phyloP scores from a whole-genome alignment of 1,140 invertebrate genomes.

The Maconellicoccus hirsutus region DNA sequence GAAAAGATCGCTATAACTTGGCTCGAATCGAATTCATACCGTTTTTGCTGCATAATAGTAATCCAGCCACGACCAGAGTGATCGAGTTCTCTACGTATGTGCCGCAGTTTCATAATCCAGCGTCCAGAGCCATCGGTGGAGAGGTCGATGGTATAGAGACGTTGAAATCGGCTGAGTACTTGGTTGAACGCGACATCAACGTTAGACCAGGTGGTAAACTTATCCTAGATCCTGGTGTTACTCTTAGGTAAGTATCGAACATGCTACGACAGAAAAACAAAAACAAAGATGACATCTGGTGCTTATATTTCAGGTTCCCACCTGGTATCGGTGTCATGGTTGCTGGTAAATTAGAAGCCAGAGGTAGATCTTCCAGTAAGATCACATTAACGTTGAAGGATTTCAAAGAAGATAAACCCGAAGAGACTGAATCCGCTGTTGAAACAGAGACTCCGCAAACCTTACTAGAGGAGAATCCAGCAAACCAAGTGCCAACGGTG shows the following conservation, averaged over 20 bases:
- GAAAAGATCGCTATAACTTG: constrained; percentile 83
- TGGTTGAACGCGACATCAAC: constrained; percentile 80
- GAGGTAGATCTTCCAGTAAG: constrained; percentile 59
- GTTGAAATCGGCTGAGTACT: constrained; percentile 64
- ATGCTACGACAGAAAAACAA: background rate
- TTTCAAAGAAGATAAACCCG: constrained; percentile 42
- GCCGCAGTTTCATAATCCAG: constrained; percentile 55
- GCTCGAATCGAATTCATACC: constrained; percentile 77
- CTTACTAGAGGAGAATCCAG: no score
- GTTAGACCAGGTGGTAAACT: constrained; percentile 76
- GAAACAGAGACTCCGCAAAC: constrained; percentile 30
- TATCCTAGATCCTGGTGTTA: constrained; percentile 73
- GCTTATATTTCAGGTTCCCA: constrained; percentile 48
- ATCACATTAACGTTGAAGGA: constrained; percentile 66
- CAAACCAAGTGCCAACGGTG: no score
- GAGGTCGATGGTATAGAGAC: constrained; percentile 78
- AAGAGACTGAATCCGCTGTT: constrained; percentile 41
- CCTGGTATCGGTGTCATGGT: constrained; percentile 94
- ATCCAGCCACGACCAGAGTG: constrained; percentile 65
- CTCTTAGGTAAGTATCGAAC: constrained; percentile 44
- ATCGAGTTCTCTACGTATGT: constrained; percentile 59
- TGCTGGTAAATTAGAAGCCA: constrained; percentile 74
- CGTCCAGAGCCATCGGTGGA: constrained; percentile 62
- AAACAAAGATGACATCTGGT: background rate
- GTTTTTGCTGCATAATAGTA: constrained; percentile 69